Evolutionary conservation across 2,113 vertebrate genomes (phyloP).

Genomic region (Platysternon megacephalum): DNA sequence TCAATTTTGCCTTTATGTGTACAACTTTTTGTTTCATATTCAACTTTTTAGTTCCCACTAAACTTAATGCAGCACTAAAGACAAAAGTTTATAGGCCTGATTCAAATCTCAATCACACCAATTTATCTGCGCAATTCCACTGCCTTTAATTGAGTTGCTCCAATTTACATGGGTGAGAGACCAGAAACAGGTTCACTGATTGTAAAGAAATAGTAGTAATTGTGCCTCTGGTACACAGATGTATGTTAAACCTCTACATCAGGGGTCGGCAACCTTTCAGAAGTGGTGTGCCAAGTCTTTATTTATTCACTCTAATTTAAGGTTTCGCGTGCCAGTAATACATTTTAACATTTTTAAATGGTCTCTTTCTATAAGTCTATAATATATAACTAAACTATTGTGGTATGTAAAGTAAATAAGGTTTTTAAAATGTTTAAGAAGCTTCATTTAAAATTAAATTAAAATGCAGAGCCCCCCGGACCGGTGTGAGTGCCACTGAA

Average conservation of each 20-base stretch:
- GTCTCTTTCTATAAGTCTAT: too few relatives aligned
- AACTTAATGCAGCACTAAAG: background rate
- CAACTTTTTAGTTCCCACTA: background rate
- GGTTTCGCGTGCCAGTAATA: too few relatives aligned
- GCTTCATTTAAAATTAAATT: too few relatives aligned
- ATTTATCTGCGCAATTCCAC: slow-evolving; percentile 10
- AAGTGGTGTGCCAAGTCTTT: too few relatives aligned
- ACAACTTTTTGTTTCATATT: background rate
- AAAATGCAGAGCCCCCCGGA: too few relatives aligned
- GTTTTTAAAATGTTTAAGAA: too few relatives aligned
- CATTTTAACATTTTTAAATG: too few relatives aligned
- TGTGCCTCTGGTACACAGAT: background rate
- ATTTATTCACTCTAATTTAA: too few relatives aligned
- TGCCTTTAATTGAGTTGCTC: slow-evolving; percentile 6
- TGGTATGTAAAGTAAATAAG: too few relatives aligned
- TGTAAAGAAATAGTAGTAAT: background rate
- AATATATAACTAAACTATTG: too few relatives aligned
- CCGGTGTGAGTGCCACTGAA: too few relatives aligned
- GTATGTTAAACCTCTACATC: background rate
- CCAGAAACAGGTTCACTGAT: background rate
- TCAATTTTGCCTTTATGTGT: background rate
- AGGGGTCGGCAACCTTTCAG: too few relatives aligned
- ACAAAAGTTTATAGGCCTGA: background rate
- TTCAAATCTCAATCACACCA: slow-evolving; percentile 27
- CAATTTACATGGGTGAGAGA: background rate